Conservation (phyloP, 2,888 invertebrate species). For the Phymatocera aterrima region DNA sequence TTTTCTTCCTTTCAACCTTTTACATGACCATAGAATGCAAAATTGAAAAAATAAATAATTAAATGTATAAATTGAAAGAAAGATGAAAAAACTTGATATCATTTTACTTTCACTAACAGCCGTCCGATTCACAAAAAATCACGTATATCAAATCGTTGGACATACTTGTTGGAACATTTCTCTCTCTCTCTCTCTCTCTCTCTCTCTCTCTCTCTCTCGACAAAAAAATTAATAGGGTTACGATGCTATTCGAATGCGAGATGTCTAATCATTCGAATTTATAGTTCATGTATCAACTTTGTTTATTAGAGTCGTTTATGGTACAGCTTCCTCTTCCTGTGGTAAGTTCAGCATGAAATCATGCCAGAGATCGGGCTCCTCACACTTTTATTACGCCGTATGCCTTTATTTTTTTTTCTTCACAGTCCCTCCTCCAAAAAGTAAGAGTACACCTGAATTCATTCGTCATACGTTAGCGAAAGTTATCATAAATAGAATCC, state of each 20-base stretch:
- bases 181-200: background rate
- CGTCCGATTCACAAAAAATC: background rate
- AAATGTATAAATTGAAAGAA: too few species aligned
- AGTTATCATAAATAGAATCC: background rate
- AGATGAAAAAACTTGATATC: background rate
- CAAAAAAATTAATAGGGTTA: background rate
- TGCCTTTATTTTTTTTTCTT: background rate
- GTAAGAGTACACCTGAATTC: background rate
- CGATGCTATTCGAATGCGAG: background rate
- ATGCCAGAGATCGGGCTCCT: background rate
- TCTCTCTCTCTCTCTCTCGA: too few species aligned
- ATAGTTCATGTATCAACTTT: background rate
- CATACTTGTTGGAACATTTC: background rate
- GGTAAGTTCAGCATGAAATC: background rate
- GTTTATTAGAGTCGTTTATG: background rate
- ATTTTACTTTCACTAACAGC: constrained; percentile 17
- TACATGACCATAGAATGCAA: background rate
- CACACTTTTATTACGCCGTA: background rate
- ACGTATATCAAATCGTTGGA: background rate
- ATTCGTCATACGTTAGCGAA: background rate
- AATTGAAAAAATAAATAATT: too few species aligned
- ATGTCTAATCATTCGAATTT: constrained; percentile 5
- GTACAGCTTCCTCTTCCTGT: background rate
- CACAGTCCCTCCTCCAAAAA: background rate
- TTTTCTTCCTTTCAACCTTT: background rate